phyloP scores from a whole-genome alignment of 1,140 invertebrate species.

The Zaprionus taronus region DNA sequence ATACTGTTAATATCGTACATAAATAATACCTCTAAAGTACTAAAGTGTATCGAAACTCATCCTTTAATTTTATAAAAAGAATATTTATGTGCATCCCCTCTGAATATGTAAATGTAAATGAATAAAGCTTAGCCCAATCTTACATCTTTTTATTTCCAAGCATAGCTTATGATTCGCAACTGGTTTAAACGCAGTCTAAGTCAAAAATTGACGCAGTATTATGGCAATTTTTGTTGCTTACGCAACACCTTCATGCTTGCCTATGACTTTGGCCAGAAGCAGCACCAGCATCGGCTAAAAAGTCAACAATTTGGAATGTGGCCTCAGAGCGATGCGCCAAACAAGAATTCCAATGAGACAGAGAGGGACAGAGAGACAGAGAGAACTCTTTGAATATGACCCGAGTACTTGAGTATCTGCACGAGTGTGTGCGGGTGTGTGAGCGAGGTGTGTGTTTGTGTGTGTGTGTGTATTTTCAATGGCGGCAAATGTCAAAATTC shows the following conservation, averaged over 20 bases:
- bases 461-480: conserved; percentile 33
- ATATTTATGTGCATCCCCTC: not conserved
- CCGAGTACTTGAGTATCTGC: conserved; percentile 12
- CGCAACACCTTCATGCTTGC: not conserved
- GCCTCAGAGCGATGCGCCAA: conserved; percentile 36
- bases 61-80: not conserved
- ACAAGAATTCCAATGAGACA: conserved; percentile 25
- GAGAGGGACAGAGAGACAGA: not conserved
- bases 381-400: conserved; percentile 29
- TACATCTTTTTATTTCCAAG: not conserved
- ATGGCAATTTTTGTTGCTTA: not conserved
- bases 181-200: not conserved
- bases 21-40: too few relatives aligned
- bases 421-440: not conserved
- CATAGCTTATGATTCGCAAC: not conserved
- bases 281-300: not conserved
- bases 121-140: not conserved
- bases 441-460: not conserved
- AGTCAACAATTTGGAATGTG: conserved; percentile 13
- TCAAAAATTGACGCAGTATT: not conserved
- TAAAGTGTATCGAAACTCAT: too few relatives aligned
- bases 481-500: conserved; percentile 52
- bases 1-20: too few relatives aligned
- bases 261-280: conserved; percentile 17
- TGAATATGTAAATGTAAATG: not conserved